Conservation (phyloP, 2,888 invertebrate genomes). For the Habrosyne pyritoides region DNA sequence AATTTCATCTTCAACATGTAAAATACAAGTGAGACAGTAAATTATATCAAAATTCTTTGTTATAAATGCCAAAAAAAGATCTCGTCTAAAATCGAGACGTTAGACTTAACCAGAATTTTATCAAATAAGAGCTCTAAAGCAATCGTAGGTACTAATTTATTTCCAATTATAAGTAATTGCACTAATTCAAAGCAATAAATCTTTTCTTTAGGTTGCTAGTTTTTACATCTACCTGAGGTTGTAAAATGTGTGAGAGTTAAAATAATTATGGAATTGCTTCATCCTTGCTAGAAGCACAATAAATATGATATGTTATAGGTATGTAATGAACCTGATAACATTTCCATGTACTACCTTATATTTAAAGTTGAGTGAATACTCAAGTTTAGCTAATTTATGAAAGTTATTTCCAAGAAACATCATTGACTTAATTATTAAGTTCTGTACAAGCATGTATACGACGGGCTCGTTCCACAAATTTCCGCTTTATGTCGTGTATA, state of each 20-base stretch:
- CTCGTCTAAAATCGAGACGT: no score
- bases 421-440: conserved; percentile 43
- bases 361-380: neutral
- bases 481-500: conserved; percentile 40
- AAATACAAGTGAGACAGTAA: no score
- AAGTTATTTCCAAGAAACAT: conserved; percentile 11
- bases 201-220: neutral
- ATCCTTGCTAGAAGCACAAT: no score
- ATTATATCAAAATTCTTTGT: no score
- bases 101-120: no score
- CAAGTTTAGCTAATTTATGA: neutral
- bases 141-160: neutral
- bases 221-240: neutral
- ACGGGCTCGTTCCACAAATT: conserved; percentile 19
- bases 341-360: no score
- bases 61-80: no score
- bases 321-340: no score
- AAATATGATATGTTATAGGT: no score
- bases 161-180: neutral
- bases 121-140: neutral
- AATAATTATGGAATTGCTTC: neutral
- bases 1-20: no score
- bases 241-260: neutral
- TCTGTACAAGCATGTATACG: conserved; percentile 30
- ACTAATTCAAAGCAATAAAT: neutral